A percentile compares a stretch with the other conserved stretches of the same genome.
Evolutionary conservation across 2,113 vertebrate species (phyloP).

Genomic region (Ptychochromis oligacanthus): DNA sequence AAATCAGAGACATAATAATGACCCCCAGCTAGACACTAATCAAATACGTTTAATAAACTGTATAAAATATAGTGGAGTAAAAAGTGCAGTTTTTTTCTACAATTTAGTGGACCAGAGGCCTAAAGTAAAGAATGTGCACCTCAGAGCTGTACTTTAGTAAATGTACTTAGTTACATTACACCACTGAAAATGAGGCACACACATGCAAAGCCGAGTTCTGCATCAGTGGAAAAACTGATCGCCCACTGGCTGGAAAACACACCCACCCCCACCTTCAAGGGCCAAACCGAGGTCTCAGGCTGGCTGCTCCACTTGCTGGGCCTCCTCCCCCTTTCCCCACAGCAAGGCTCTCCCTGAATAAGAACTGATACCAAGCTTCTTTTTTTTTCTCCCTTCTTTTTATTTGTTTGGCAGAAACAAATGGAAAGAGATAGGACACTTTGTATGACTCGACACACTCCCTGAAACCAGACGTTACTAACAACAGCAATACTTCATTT

Average conservation of each 20-base stretch:
- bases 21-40: not conserved
- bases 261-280: slow-evolving; percentile 52
- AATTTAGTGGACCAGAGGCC: not conserved
- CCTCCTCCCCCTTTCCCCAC: slow-evolving; percentile 17
- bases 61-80: not conserved
- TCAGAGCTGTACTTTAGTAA: not conserved
- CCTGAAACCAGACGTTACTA: slow-evolving; percentile 66
- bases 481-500: slow-evolving; percentile 62
- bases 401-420: slow-evolving; percentile 78
- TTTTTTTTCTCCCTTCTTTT: slow-evolving; percentile 49
- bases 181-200: slow-evolving; percentile 4
- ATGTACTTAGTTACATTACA: slow-evolving; percentile 8
- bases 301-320: slow-evolving; percentile 46
- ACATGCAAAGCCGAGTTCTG: slow-evolving; percentile 40
- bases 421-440: slow-evolving; percentile 47
- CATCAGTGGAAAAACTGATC: slow-evolving; percentile 72
- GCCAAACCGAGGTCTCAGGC: slow-evolving; percentile 54
- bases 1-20: not conserved
- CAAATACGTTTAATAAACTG: not conserved
- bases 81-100: not conserved
- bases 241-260: slow-evolving; percentile 51
- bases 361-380: slow-evolving; percentile 16
- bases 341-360: not conserved
- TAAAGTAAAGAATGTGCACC: not conserved
- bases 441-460: slow-evolving; percentile 53